Evolutionary conservation across 2,888 invertebrate species (phyloP), one percentile per base, ranked within the genome.

Genomic region (Acronicta alni): DNA sequence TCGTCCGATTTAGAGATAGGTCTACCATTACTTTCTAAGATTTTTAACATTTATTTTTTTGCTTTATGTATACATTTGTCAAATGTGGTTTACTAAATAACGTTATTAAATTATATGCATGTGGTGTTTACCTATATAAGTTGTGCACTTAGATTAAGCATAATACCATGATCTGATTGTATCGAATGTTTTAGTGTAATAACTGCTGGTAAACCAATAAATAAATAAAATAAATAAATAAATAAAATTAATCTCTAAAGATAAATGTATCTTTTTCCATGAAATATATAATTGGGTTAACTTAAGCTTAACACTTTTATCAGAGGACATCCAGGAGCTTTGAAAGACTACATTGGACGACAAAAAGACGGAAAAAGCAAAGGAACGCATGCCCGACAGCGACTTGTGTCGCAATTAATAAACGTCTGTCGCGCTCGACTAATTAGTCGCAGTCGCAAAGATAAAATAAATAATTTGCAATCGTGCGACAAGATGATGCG

Each of bases 321-420:
- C 81, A 80, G 60, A 75, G 59, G 56, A 66, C 59, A 78, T 73
- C 72, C 77, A 75, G 71, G 79, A 75, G 80, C 89, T 87, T 86
- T 88, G 88, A 88, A 90, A 89, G 85, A 80, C 83, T 81, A 89
- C 85, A 86, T 86, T 80, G 80, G 77, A 78, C 73, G 69, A 80
- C 80, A 87, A 85, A 86, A 85, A 79, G 74, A 71, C 70, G 71
- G 83, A 81, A 77, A 80, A 81, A 80, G 79, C 69, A 81, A 71
- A 75, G 74, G 66, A 78, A 71, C 70, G 62, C 48, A 64, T 18
- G 48, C 64, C 57, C 82, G 87, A 88, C 90, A 86, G 84, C 72
- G 84, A 90, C 89, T 88, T 84, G 88, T 90, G 92, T 91, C 83
- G 90, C 91, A 90, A 93, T 93, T 93, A 92, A 92, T 93, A 92